These are phyloP conservation scores for Dexiosoma caninum DNA, from an alignment of 2,888 invertebrate genomes.

Conservation along the genomic window DNA sequence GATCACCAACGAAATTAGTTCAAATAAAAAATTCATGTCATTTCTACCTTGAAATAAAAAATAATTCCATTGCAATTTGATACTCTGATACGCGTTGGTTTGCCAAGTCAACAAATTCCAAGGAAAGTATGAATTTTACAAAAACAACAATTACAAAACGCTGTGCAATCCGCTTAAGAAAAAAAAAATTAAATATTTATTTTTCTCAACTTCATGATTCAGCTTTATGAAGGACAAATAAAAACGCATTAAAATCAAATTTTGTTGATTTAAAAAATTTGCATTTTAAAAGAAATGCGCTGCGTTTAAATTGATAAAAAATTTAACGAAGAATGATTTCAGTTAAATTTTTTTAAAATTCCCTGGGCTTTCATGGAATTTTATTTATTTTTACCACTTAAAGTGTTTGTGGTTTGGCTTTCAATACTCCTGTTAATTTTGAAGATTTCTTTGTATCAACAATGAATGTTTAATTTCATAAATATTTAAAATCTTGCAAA, in stretches of 20 bases:
- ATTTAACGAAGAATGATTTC: constrained; percentile 10
- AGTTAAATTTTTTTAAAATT: not conserved
- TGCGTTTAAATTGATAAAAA: not conserved
- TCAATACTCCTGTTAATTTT: no score
- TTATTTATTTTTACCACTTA: not conserved
- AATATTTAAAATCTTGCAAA: no score
- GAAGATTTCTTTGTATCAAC: no score
- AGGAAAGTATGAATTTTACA: constrained; percentile 17
- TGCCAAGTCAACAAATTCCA: constrained; percentile 7
- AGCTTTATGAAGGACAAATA: not conserved
- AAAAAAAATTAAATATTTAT: not conserved
- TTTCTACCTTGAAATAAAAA: constrained; percentile 34
- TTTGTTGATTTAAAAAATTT: constrained; percentile 17
- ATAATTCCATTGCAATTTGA: constrained; percentile 16
- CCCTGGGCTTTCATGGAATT: not conserved
- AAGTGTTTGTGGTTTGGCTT: constrained; percentile 1
- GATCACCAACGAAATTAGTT: not conserved
- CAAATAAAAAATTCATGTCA: constrained; percentile 14
- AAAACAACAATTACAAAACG: constrained; percentile 10
- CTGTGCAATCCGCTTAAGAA: not conserved
- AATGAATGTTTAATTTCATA: not conserved
- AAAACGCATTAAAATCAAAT: not conserved
- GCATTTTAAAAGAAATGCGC: not conserved
- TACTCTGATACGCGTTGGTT: not conserved
- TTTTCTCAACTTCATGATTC: constrained; percentile 9